phyloP scores from a whole-genome alignment of 1,140 invertebrate genomes.

The Batillaria attramentaria region DNA sequence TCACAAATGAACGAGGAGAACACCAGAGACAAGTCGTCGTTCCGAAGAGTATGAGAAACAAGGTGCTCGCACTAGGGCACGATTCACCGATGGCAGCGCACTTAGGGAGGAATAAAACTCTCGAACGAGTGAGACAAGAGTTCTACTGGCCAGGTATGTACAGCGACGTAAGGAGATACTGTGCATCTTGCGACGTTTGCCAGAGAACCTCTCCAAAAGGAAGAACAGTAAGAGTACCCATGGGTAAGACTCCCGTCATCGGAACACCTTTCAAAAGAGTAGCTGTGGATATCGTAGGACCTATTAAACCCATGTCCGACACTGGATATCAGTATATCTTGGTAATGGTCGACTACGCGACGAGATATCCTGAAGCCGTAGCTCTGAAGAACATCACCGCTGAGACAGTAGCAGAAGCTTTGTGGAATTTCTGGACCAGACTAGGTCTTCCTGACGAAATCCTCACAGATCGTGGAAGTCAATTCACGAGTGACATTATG shows the following conservation, averaged over 20 bases:
- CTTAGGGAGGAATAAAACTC: conserved; percentile 29
- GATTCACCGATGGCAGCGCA: conserved; percentile 41
- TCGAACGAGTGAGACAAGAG: conserved; percentile 27
- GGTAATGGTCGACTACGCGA: conserved; percentile 47
- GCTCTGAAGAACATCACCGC: conserved; percentile 39
- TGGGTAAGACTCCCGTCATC: conserved; percentile 42
- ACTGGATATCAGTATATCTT: conserved; percentile 44
- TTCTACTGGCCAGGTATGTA: conserved; percentile 50
- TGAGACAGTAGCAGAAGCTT: conserved; percentile 42
- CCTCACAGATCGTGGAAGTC: conserved; percentile 47
- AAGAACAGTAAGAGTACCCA: conserved; percentile 39
- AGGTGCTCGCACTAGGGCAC: conserved; percentile 39
- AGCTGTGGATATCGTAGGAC: conserved; percentile 46
- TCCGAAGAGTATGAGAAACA: too few species aligned
- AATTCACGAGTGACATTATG: conserved; percentile 44
- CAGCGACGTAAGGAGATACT: conserved; percentile 39
- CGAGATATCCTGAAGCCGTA: conserved; percentile 48
- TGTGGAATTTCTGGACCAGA: conserved; percentile 60
- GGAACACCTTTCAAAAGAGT: conserved; percentile 45
- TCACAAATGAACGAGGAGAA: too few species aligned
- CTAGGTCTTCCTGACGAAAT: conserved; percentile 68
- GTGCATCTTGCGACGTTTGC: conserved; percentile 44
- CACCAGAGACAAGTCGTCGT: too few species aligned
- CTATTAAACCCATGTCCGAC: conserved; percentile 38
- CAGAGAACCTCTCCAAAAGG: conserved; percentile 41